A percentile compares a stretch with the other conserved stretches of the same genome.
phyloP scores from a whole-genome alignment of 2,113 vertebrate genomes.

The Alaudala cheleensis region DNA sequence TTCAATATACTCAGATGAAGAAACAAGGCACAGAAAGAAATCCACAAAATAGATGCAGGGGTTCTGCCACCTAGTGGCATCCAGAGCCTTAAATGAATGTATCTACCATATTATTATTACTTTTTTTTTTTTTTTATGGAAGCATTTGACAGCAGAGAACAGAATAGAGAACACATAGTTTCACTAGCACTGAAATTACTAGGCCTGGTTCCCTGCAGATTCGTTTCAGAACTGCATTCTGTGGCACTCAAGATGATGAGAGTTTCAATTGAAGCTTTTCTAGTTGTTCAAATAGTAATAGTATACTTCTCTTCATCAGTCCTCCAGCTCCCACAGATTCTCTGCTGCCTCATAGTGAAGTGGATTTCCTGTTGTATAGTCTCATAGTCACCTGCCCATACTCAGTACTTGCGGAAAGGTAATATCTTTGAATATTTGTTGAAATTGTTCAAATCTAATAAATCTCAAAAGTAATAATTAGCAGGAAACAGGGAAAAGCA shows the following conservation, averaged over 20 bases:
- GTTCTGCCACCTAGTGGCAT: constrained; percentile 61
- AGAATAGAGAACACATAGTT: background rate
- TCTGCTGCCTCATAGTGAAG: background rate
- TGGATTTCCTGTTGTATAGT: background rate
- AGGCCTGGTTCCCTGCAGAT: background rate
- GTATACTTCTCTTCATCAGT: background rate
- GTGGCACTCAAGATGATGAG: background rate
- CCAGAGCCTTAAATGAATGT: background rate
- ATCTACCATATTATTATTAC: background rate
- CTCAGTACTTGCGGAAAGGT: background rate
- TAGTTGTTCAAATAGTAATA: background rate
- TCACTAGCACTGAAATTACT: background rate
- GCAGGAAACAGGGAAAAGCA: background rate
- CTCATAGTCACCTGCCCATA: background rate
- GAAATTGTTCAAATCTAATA: background rate
- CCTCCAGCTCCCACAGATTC: background rate
- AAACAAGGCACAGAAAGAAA: background rate
- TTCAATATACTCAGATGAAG: background rate
- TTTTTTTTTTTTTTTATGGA: background rate
- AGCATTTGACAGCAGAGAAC: background rate
- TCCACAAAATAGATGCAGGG: background rate
- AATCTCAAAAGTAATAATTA: background rate
- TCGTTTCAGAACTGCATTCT: background rate
- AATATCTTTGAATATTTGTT: background rate
- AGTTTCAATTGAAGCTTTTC: background rate